Percentiles rank a stretch among this genome's conserved stretches.
phyloP scores from a whole-genome alignment of 1,140 invertebrate genomes.

The Nephila pilipes region DNA sequence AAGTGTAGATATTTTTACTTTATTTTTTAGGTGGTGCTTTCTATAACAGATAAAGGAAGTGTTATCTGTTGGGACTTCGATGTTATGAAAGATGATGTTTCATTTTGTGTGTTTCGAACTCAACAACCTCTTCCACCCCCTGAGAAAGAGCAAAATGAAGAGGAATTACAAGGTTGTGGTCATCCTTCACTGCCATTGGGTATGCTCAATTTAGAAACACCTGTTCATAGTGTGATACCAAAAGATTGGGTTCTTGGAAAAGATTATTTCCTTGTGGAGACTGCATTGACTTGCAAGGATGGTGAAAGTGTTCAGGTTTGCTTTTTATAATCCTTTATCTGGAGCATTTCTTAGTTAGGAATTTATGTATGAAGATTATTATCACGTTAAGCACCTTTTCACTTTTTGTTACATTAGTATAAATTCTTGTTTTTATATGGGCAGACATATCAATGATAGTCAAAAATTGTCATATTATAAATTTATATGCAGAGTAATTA shows the following conservation, averaged over 20 bases:
- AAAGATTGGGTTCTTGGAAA: constrained; percentile 90
- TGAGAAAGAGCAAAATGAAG: constrained; percentile 66
- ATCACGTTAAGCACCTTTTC: neutral
- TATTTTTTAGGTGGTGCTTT: constrained; percentile 85
- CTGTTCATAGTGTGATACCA: constrained; percentile 82
- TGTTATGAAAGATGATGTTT: constrained; percentile 93
- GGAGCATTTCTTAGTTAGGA: neutral
- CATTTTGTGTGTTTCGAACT: constrained; percentile 89
- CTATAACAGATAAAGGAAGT: constrained; percentile 91
- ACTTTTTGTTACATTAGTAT: too few relatives aligned
- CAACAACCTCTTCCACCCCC: constrained; percentile 68
- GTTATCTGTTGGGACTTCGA: constrained; percentile 99
- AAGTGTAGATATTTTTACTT: too few relatives aligned
- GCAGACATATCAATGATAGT: too few relatives aligned
- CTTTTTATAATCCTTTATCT: neutral
- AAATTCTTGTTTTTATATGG: too few relatives aligned
- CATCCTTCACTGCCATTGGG: constrained; percentile 75
- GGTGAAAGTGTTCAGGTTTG: constrained; percentile 95
- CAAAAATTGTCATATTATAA: too few relatives aligned
- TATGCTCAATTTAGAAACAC: constrained; percentile 76
- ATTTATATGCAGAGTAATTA: too few relatives aligned
- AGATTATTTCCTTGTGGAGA: constrained; percentile 90
- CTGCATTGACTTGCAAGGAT: constrained; percentile 91
- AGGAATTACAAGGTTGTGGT: constrained; percentile 73
- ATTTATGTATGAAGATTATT: neutral